These are phyloP conservation scores for Monodelphis domestica DNA, from an alignment of 2,797 vertebrate genomes.

Conservation along the genomic window DNA sequence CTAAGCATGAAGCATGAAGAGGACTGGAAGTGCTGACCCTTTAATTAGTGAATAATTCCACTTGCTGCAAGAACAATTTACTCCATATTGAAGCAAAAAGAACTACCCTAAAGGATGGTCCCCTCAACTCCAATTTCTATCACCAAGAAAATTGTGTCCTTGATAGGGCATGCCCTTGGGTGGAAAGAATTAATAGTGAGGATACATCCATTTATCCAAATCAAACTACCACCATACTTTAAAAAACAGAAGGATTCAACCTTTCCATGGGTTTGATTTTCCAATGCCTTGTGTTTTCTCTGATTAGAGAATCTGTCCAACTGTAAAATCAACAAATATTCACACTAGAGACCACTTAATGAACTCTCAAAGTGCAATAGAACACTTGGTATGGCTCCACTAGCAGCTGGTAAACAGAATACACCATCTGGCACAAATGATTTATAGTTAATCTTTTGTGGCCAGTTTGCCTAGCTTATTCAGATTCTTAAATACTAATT, in stretches of 20 bases:
- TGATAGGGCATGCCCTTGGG: not conserved
- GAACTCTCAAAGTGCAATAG: not conserved
- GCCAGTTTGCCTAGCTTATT: not conserved
- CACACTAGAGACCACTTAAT: not conserved
- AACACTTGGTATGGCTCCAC: not conserved
- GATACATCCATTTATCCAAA: not conserved
- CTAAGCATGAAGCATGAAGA: not conserved
- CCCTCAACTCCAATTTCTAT: not conserved
- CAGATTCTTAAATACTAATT: not conserved
- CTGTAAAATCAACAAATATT: conserved; percentile 4
- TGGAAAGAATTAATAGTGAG: not conserved
- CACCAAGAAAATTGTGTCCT: not conserved
- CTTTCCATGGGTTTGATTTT: not conserved
- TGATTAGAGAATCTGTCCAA: not conserved
- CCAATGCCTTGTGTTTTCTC: not conserved
- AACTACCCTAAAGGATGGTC: not conserved
- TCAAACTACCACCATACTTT: not conserved
- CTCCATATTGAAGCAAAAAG: not conserved
- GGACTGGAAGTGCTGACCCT: not conserved
- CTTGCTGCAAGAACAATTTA: not conserved
- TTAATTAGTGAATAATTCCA: not conserved
- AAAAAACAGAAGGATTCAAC: not conserved
- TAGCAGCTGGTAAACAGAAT: not conserved
- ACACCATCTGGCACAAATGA: conserved; percentile 9
- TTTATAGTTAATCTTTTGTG: conserved; percentile 10